phyloP scores from a whole-genome alignment of 2,797 vertebrate species.

The Pteropus rufus region DNA sequence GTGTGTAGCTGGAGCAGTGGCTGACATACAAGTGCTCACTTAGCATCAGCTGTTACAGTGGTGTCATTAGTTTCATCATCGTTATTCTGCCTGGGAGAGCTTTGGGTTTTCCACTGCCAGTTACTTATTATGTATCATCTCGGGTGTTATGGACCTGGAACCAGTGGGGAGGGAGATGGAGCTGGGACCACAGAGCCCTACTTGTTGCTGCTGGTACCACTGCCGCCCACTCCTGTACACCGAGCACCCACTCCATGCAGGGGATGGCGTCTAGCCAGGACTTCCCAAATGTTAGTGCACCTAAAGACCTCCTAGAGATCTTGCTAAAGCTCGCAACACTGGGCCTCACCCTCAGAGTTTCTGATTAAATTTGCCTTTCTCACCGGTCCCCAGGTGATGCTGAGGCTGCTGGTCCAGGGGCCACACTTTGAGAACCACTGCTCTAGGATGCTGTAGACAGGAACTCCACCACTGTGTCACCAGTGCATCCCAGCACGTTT shows the following conservation, averaged over 20 bases:
- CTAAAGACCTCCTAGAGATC: neutral
- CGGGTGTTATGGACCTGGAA: neutral
- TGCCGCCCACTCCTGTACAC: rapidly evolving
- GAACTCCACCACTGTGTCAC: neutral
- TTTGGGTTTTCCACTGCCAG: neutral
- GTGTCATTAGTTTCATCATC: neutral
- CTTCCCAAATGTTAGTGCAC: neutral
- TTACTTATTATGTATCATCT: neutral
- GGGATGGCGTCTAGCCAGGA: neutral
- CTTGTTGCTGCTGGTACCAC: neutral
- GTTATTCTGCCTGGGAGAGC: neutral
- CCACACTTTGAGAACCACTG: neutral
- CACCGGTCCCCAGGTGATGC: neutral
- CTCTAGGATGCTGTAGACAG: neutral
- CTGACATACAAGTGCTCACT: neutral
- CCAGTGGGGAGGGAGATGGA: neutral
- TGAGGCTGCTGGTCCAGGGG: neutral
- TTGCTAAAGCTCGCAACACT: neutral
- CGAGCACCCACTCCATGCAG: neutral
- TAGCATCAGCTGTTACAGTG: neutral
- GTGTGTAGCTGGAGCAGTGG: neutral
- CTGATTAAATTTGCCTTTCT: neutral
- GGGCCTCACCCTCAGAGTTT: neutral
- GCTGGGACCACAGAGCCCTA: neutral
- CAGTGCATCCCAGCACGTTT: neutral